These are phyloP conservation scores for Conchocele bisecta DNA, from an alignment of 2,888 invertebrate species.

Conservation along the genomic window DNA sequence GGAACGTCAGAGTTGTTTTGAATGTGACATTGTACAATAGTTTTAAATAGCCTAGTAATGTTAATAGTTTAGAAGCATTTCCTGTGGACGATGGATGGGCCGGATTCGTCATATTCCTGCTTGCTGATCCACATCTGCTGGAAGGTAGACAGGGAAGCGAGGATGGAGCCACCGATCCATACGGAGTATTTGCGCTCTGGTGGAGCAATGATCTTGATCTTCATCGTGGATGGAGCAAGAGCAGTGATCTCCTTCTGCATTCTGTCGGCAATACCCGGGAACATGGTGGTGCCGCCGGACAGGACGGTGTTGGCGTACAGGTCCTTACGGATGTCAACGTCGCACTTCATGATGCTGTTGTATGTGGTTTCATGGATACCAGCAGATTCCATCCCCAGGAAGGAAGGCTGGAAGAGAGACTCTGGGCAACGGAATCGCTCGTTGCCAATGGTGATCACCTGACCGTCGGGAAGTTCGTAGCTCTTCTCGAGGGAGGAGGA, in stretches of 20 bases:
- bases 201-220: conserved; percentile 87
- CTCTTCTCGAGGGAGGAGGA: conserved; percentile 70
- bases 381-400: conserved; percentile 72
- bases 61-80: conserved; percentile 85
- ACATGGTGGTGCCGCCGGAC: conserved; percentile 95
- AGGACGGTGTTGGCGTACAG: conserved; percentile 75
- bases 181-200: conserved; percentile 88
- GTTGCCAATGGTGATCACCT: conserved; percentile 78
- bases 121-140: conserved; percentile 81
- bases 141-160: conserved; percentile 94
- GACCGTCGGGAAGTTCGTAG: conserved; percentile 79
- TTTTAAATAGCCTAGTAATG: no score
- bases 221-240: conserved; percentile 92
- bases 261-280: conserved; percentile 88
- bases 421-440: conserved; percentile 78
- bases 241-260: conserved; percentile 85
- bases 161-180: conserved; percentile 39
- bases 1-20: no score
- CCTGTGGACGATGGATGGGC: conserved; percentile 89
- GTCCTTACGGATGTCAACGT: conserved; percentile 76
- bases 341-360: conserved; percentile 82
- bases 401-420: conserved; percentile 75
- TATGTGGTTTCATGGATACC: conserved; percentile 73
- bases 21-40: no score
- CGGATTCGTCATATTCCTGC: conserved; percentile 69